Base-by-base conservation (phyloP, 2,113 vertebrate species). In the Hyaena hyaena region DNA sequence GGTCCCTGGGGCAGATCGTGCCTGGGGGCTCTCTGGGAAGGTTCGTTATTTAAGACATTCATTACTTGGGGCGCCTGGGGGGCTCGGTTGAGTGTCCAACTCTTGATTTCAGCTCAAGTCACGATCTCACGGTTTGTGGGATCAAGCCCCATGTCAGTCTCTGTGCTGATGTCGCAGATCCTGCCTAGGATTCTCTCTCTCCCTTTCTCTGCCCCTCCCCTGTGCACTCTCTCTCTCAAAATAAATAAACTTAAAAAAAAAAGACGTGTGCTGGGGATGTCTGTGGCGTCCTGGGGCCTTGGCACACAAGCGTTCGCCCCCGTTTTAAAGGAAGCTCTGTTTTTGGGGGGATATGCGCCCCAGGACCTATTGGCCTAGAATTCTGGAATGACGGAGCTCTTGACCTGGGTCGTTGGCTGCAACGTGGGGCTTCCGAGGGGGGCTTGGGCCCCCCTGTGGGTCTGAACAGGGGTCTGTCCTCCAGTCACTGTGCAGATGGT, bases 231-330 rank as follows among this genome's bases (percentile, higher is more conserved):
- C 58, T 61, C 58, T 61, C 58, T 61, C 11, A 50, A 50, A 50
- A 50, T 10, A 50, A 50, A 50, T 10, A 55, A 55, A 19, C 53
- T 55, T 55, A 55, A 55, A 55, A 55, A 55, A 58, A 23, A 21
- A 58, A 61, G 43, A 68, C 0, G 0, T 14, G 33, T 2, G 1
- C 48, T 10, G 16, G 23, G 17, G 53, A 3, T 39, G 4, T 24
- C 1, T 0, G 73, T 31, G 43, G 0, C 35, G 26, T 19, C 24
- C 7, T 50, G 43, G 74, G 43, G 7, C 21, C 12, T n/a, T 8
- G 2, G n/a, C 8, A 35, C 45, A 10, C 7, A 1, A 2, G 15
- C 5, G n/a, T 33, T 77, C 61, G 11, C 35, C 24, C 66, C 31
- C 15, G 0, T 14, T 14, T 35, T 15, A 21, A 73, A 77, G 24